Percentiles rank a stretch among this genome's conserved stretches.
Conservation (phyloP, 2,797 vertebrate species). For the Neosalanx taihuensis region DNA sequence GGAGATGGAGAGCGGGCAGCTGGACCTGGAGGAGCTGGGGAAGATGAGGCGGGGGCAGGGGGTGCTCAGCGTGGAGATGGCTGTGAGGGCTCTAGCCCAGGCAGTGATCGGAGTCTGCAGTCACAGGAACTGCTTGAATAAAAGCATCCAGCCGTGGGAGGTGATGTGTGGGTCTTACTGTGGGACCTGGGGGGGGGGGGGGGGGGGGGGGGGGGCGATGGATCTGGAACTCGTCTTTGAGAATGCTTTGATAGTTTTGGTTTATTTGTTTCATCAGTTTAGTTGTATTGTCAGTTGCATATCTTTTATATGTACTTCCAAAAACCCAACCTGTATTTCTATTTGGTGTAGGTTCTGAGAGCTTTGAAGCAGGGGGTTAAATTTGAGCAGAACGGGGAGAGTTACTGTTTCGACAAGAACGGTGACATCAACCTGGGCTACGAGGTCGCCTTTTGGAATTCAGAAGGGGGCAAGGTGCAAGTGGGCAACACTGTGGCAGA, state of each 20-base stretch:
- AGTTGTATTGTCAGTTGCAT: too few species aligned
- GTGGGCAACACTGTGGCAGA: constrained; percentile 69
- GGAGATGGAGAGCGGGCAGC: constrained; percentile 3
- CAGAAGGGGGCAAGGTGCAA: constrained; percentile 52
- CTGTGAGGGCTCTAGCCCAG: constrained; percentile 76
- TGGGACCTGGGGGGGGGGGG: too few species aligned
- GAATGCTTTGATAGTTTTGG: too few species aligned
- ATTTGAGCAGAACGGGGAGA: constrained; percentile 58
- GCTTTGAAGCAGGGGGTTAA: constrained; percentile 61
- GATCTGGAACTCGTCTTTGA: too few species aligned
- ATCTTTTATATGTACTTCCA: neutral
- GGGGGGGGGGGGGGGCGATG: too few species aligned
- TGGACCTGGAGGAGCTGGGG: constrained; percentile 34
- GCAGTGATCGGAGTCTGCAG: constrained; percentile 76
- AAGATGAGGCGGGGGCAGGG: constrained; percentile 53
- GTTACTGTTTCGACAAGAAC: constrained; percentile 71
- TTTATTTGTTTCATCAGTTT: too few species aligned
- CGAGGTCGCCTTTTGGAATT: constrained; percentile 79
- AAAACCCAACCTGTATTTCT: neutral
- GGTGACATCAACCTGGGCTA: constrained; percentile 84
- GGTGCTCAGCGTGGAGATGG: constrained; percentile 76
- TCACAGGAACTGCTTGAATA: constrained; percentile 66
- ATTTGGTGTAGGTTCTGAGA: constrained; percentile 70
- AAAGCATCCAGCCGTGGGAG: constrained; percentile 78
- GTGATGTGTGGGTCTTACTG: constrained; percentile 55